phyloP scores from a whole-genome alignment of 2,888 invertebrate species.

The Cheilosia urbana region DNA sequence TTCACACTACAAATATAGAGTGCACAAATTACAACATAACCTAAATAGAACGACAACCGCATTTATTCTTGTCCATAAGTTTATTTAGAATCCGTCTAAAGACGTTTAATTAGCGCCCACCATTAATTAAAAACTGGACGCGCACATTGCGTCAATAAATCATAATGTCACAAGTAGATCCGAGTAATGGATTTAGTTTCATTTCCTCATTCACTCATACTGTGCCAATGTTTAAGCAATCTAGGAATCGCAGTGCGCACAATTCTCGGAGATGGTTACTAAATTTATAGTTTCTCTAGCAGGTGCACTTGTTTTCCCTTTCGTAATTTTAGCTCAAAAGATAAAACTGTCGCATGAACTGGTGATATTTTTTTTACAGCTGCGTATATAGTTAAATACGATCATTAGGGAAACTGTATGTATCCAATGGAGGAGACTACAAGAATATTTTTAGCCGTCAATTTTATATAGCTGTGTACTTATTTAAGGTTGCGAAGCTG shows the following conservation, averaged over 20 bases:
- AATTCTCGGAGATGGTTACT: background rate
- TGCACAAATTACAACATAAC: background rate
- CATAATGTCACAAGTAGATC: background rate
- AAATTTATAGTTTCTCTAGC: background rate
- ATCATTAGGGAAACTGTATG: too few species aligned
- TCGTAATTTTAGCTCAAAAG: conserved; percentile 6
- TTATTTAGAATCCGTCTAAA: background rate
- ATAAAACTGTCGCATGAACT: conserved; percentile 4
- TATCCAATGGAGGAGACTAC: too few species aligned
- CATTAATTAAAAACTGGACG: background rate
- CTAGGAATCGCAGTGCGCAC: background rate
- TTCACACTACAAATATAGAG: too few species aligned
- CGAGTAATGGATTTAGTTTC: conserved; percentile 1
- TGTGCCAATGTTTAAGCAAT: background rate
- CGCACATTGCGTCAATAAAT: background rate
- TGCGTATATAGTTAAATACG: background rate
- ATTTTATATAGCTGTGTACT: too few species aligned
- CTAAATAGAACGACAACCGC: conserved; percentile 5
- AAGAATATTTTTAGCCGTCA: too few species aligned
- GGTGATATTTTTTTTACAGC: background rate
- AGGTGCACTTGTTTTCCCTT: background rate
- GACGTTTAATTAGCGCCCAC: background rate
- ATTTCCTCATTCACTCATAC: conserved; percentile 3
- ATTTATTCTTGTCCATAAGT: background rate
- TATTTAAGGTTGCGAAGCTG: too few species aligned